A percentile compares a stretch with the other conserved stretches of the same genome.
Evolutionary conservation across 2,113 vertebrate species (phyloP).

Genomic region (Neogobius melanostomus): DNA sequence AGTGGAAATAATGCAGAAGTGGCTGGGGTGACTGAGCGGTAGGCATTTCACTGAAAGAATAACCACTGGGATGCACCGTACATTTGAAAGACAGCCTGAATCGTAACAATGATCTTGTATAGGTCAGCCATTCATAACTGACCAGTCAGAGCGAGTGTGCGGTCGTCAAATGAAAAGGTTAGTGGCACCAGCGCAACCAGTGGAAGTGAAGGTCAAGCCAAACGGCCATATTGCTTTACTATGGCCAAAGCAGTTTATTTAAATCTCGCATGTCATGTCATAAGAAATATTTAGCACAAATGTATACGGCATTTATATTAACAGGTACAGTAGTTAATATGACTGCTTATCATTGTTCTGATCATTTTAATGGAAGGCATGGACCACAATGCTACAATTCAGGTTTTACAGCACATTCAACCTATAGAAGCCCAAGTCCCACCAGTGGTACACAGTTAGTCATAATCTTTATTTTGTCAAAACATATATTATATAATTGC

Average conservation of each 20-base stretch:
- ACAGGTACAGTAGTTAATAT: no score
- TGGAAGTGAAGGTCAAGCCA: not conserved
- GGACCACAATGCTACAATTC: not conserved
- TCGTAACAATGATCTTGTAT: not conserved
- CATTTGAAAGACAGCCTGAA: not conserved
- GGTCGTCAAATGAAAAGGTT: slow-evolving; percentile 7
- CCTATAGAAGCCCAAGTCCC: no score
- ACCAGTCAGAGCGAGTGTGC: not conserved
- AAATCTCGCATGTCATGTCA: not conserved
- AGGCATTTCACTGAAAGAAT: not conserved
- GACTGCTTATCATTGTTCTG: not conserved
- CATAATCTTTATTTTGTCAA: no score
- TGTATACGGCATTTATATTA: not conserved
- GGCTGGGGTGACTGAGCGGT: not conserved
- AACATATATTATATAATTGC: not conserved
- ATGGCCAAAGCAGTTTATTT: not conserved
- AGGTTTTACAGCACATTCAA: no score
- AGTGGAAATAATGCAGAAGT: not conserved
- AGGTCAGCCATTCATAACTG: slow-evolving; percentile 3
- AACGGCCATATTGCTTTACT: not conserved
- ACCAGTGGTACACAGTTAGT: no score
- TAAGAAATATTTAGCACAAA: not conserved
- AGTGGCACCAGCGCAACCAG: not conserved
- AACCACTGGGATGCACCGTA: no score
- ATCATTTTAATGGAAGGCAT: not conserved